These are phyloP conservation scores for Melangyna quadrimaculata DNA, from an alignment of 2,888 invertebrate species.

Conservation along the genomic window DNA sequence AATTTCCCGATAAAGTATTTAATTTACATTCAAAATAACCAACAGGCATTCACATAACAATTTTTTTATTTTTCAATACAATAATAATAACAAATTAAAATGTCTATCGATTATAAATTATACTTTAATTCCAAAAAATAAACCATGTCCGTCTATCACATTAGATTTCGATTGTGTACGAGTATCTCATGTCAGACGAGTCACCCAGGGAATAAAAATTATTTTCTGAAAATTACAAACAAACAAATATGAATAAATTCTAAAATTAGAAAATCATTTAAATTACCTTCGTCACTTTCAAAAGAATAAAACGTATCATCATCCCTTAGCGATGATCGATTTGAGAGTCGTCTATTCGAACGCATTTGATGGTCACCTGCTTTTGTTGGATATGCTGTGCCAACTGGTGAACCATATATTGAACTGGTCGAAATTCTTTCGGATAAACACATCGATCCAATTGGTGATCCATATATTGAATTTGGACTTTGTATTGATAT, in stretches of 20 bases:
- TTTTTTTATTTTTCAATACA: not conserved
- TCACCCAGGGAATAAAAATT: constrained; percentile 67
- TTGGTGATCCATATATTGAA: constrained; percentile 78
- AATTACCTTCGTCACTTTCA: constrained; percentile 79
- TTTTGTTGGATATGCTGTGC: constrained; percentile 73
- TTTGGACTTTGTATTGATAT: constrained; percentile 64
- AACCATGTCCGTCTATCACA: not conserved
- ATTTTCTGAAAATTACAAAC: constrained; percentile 45
- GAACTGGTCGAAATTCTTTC: constrained; percentile 75
- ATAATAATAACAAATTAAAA: constrained; percentile 29
- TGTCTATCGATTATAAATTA: constrained; percentile 10
- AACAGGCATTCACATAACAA: constrained; percentile 31
- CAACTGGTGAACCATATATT: constrained; percentile 78
- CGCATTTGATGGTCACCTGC: constrained; percentile 57
- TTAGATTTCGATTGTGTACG: constrained; percentile 55
- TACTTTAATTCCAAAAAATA: not conserved
- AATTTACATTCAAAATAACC: constrained; percentile 49
- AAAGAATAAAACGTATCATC: constrained; percentile 79
- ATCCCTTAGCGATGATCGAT: constrained; percentile 77
- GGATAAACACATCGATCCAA: constrained; percentile 74
- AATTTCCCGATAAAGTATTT: constrained; percentile 49
- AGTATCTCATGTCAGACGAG: constrained; percentile 38
- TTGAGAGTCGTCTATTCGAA: constrained; percentile 72
- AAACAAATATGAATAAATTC: not conserved
- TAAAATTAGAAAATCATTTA: not conserved